These are phyloP conservation scores for Drosophila quinaria DNA, from an alignment of 2,888 invertebrate genomes.

Conservation along the genomic window DNA sequence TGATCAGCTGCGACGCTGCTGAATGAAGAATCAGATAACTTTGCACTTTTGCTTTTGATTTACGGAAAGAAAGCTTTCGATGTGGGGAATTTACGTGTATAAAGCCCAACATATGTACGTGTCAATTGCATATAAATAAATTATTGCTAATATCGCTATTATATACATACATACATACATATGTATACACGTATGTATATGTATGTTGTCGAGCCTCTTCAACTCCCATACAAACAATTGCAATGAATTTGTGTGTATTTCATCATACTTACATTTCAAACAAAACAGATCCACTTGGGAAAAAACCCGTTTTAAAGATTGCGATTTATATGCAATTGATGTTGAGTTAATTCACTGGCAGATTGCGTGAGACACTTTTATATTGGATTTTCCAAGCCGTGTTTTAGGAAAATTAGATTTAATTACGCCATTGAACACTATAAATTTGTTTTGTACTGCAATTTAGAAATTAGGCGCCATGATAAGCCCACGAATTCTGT, in stretches of 20 bases:
- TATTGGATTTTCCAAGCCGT: neutral
- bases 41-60: slow-evolving; percentile 15
- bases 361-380: slow-evolving; percentile 46
- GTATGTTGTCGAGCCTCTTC: neutral
- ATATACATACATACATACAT: neutral
- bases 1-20: slow-evolving; percentile 52
- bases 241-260: slow-evolving; percentile 21
- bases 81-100: slow-evolving; percentile 12
- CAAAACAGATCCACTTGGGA: slow-evolving; percentile 8
- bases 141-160: slow-evolving; percentile 3
- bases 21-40: slow-evolving; percentile 38
- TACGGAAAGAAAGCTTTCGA: slow-evolving; percentile 35
- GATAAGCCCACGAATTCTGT: slow-evolving; percentile 9
- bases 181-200: neutral
- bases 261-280: slow-evolving; percentile 55
- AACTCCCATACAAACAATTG: neutral
- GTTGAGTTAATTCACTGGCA: slow-evolving; percentile 29
- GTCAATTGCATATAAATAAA: slow-evolving; percentile 25
- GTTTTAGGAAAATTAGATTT: neutral
- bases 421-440: slow-evolving; percentile 20
- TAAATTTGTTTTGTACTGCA: slow-evolving; percentile 2
- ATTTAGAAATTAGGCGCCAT: slow-evolving; percentile 42
- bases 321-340: slow-evolving; percentile 32
- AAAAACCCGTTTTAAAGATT: slow-evolving; percentile 39
- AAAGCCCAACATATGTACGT: slow-evolving; percentile 29